Evolutionary conservation across 1,140 invertebrate genomes (phyloP).

Genomic region (Microplitis demolitor): DNA sequence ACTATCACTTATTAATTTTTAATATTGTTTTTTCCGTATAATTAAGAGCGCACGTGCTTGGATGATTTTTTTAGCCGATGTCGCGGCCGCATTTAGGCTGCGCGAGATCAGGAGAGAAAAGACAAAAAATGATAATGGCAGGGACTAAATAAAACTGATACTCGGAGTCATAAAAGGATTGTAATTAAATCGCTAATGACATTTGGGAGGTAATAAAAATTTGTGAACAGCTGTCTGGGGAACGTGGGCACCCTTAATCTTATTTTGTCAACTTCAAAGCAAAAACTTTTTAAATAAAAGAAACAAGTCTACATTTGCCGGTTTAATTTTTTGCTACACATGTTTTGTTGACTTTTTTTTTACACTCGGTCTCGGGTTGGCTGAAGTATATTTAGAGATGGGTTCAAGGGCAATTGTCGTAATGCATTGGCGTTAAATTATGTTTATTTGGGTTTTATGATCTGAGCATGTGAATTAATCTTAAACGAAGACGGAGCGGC

Average conservation of each 20-base stretch:
- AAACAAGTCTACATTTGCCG: slow-evolving; percentile 23
- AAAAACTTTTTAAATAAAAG: slow-evolving; percentile 31
- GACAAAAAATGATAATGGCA: too few species aligned
- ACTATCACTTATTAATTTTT: too few species aligned
- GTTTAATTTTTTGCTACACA: too few species aligned
- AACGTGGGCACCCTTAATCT: slow-evolving; percentile 44
- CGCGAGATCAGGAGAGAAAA: too few species aligned
- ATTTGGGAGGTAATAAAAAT: slow-evolving; percentile 31
- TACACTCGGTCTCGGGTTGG: too few species aligned
- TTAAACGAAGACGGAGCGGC: slow-evolving; percentile 53
- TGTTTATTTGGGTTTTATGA: too few species aligned
- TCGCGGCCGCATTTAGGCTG: too few species aligned
- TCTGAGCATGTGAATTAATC: slow-evolving; percentile 28
- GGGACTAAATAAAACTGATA: not conserved
- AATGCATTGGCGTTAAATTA: too few species aligned
- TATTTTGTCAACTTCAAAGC: slow-evolving; percentile 44
- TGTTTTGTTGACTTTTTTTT: too few species aligned
- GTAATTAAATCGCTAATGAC: slow-evolving; percentile 33
- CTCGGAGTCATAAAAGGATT: not conserved
- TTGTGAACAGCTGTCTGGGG: slow-evolving; percentile 46
- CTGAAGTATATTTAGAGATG: slow-evolving; percentile 6
- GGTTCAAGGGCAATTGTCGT: not conserved
- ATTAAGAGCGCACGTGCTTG: too few species aligned
- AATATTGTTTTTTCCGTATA: too few species aligned
- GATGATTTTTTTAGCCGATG: too few species aligned